These are phyloP conservation scores for Actenoides hombroni DNA, from an alignment of 2,113 vertebrate species.

Conservation along the genomic window DNA sequence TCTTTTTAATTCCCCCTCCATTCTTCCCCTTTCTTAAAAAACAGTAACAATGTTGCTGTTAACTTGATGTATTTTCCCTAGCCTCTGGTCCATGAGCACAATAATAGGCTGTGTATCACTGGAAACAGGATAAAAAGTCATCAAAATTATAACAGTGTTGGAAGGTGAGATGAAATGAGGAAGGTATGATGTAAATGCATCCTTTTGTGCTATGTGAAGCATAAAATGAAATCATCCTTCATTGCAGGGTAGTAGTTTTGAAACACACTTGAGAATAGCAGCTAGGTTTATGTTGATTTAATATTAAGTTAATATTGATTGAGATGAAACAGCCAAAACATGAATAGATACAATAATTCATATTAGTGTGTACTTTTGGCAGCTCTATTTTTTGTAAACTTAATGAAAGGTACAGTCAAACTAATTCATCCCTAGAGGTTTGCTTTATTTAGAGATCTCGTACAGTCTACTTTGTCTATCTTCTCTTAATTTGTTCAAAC, in stretches of 20 bases:
- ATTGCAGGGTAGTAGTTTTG: not conserved
- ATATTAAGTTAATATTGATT: conserved; percentile 49
- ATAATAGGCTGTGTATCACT: not conserved
- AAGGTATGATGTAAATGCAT: conserved; percentile 3
- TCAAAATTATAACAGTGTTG: not conserved
- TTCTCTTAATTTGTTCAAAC: conserved; percentile 45
- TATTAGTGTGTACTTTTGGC: not conserved
- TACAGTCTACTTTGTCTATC: conserved; percentile 9
- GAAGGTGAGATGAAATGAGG: not conserved
- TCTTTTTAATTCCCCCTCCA: not conserved
- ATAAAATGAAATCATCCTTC: conserved; percentile 13
- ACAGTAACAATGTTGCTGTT: not conserved
- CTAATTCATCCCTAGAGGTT: not conserved
- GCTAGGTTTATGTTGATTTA: conserved; percentile 23
- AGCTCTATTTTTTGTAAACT: not conserved
- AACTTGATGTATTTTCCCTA: not conserved
- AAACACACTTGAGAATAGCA: conserved; percentile 6
- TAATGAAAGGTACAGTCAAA: not conserved
- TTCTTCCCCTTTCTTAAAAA: not conserved
- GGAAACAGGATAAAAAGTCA: not conserved
- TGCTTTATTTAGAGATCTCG: conserved; percentile 9
- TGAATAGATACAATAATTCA: not conserved
- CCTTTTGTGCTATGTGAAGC: conserved; percentile 11
- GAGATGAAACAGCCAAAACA: not conserved
- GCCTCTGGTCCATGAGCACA: not conserved